Base-by-base conservation (phyloP, 2,797 vertebrate species). In the Carapus acus region DNA sequence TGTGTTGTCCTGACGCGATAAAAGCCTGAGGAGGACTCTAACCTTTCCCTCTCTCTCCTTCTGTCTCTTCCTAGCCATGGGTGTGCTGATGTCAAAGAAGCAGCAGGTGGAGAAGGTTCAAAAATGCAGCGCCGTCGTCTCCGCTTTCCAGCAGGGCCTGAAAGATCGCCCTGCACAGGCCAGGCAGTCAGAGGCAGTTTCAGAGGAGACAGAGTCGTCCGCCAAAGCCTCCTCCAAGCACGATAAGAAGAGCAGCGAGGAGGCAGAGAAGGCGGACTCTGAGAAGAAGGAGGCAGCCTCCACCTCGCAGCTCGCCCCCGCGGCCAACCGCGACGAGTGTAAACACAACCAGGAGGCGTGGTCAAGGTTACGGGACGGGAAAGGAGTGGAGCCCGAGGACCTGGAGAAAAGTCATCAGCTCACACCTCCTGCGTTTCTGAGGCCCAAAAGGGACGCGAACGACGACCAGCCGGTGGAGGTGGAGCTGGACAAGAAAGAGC, bases 41-140 rank as follows among this genome's bases (percentile, higher is more conserved):
- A 62, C 42, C 14, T 5, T 45, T 64, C 41, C 41, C 36, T 52
- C 23, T 14, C 2, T 55, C 34, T 71, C 7, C 68, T 22, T 51
- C 36, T 17, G 13, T 66, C 44, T 43, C 24, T 61, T 58, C 62
- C 21, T 24, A 92, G 86, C 80, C 88, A 98, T 98, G 95, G 95
- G 95, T 66, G 95, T 98, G 65, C 85, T 98, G 16, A 85, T 85
- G 85, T 87, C 85, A 91, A 94, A 92, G 84, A 91, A 93, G 69
- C 93, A 98, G 87, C 94, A 94, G n/a, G 94, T 98, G 84, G 93
- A 97, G 82, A 94, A 94, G 86, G 96, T 97, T 48, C 95, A 98
- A 85, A 97, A 93, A 77, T 94, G 94, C 84, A 97, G 71, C 38
- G 85, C 91, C 17, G 96, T 96, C 0, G 93, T 98, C 59, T 93